Evolutionary conservation across 2,888 invertebrate species (phyloP).

Genomic region (Nephrotoma flavescens): DNA sequence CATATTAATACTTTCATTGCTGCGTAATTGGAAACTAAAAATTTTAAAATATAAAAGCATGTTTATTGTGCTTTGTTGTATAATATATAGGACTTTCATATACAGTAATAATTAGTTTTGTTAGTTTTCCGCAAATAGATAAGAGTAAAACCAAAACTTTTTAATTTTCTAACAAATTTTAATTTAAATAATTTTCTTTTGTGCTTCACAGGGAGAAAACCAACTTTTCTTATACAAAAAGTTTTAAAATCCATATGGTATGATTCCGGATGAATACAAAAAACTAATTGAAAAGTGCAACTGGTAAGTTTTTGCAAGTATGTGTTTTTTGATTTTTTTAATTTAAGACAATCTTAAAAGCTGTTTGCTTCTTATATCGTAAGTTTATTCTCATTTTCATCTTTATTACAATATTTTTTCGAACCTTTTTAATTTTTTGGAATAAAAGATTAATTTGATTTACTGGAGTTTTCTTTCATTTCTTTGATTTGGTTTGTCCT

Average conservation of each 20-base stretch:
- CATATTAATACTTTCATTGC: no score
- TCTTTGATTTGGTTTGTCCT: no score
- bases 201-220: neutral
- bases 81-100: neutral
- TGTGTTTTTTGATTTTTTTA: neutral
- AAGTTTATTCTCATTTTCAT: no score
- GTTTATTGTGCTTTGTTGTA: no score
- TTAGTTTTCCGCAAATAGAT: neutral
- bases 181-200: neutral
- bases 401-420: no score
- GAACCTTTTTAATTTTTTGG: no score
- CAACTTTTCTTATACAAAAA: neutral
- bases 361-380: no score
- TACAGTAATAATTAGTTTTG: neutral
- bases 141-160: neutral
- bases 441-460: no score
- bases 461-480: no score
- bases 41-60: no score
- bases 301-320: neutral
- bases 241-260: neutral
- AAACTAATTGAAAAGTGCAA: neutral
- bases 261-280: neutral
- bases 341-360: no score
- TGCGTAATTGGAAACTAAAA: no score
- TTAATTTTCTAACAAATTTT: neutral